Evolutionary conservation across 2,797 vertebrate species (phyloP).

Genomic region (Schizopygopsis pylzovi): DNA sequence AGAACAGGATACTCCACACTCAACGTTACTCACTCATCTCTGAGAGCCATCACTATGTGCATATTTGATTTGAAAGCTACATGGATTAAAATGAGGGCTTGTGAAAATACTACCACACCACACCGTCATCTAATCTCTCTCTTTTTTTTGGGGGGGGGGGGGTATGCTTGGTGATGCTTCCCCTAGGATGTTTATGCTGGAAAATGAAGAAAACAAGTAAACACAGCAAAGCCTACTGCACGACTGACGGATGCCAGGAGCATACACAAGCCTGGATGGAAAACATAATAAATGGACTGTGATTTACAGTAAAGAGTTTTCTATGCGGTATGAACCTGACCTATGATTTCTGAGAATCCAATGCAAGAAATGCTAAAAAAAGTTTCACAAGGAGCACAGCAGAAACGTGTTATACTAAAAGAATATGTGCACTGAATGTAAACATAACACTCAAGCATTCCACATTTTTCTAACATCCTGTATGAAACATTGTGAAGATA

Average conservation of each 20-base stretch:
- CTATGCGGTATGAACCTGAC: constrained; percentile 3
- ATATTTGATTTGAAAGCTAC: constrained; percentile 37
- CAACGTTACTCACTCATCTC: neutral
- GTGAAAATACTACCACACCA: constrained; percentile 12
- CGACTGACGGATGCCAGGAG: constrained; percentile 21
- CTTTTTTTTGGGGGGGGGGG: too few species aligned
- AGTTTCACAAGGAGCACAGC: neutral
- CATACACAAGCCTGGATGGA: constrained; percentile 28
- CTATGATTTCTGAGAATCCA: constrained; percentile 1
- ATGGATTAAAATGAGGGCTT: constrained; percentile 25
- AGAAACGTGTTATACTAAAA: constrained; percentile 13
- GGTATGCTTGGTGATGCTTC: neutral
- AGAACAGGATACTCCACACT: constrained; percentile 24
- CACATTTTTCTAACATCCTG: constrained; percentile 2
- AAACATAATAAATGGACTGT: constrained; percentile 37
- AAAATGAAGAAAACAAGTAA: constrained; percentile 31
- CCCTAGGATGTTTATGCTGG: constrained; percentile 40
- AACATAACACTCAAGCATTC: constrained; percentile 3
- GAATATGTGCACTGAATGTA: neutral
- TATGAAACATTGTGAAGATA: constrained; percentile 31
- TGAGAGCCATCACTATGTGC: constrained; percentile 21
- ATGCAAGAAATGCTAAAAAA: neutral
- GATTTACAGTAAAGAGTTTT: constrained; percentile 41
- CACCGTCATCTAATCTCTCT: constrained; percentile 4
- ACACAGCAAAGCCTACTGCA: constrained; percentile 28